phyloP scores from a whole-genome alignment of 2,797 vertebrate species.

The Crocidura indochinensis region DNA sequence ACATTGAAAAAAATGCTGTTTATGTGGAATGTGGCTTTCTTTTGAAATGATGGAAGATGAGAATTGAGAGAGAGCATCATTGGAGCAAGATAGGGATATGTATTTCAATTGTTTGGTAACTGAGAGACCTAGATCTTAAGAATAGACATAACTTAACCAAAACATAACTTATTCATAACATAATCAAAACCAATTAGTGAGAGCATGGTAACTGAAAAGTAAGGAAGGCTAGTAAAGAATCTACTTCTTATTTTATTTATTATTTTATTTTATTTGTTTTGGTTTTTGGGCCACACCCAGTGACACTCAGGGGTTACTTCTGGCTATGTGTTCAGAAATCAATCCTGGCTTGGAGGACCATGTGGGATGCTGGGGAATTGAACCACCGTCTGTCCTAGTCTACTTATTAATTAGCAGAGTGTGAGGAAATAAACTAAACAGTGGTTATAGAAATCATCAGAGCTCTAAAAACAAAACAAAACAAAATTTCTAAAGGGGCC shows the following conservation, averaged over 20 bases:
- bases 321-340: no score
- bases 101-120: not conserved
- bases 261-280: no score
- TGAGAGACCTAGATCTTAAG: not conserved
- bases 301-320: no score
- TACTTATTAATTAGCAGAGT: slow-evolving; percentile 19
- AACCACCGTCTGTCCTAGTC: no score
- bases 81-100: slow-evolving; percentile 12
- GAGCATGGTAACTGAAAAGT: not conserved
- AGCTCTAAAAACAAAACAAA: no score
- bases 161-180: no score
- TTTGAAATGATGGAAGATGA: slow-evolving; percentile 25
- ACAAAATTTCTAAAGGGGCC: no score
- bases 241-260: not conserved
- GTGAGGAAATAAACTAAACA: slow-evolving; percentile 34
- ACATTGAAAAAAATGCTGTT: slow-evolving; percentile 38
- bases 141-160: not conserved
- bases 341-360: no score
- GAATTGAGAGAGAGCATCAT: not conserved
- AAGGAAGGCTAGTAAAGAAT: slow-evolving; percentile 43
- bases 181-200: slow-evolving; percentile 21
- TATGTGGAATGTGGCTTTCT: not conserved
- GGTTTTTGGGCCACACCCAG: no score
- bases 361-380: no score
- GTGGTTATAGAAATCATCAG: not conserved